A percentile compares a stretch with the other conserved stretches of the same genome.
Evolutionary conservation across 2,113 vertebrate genomes (phyloP).

Genomic region (Halichoerus grypus): DNA sequence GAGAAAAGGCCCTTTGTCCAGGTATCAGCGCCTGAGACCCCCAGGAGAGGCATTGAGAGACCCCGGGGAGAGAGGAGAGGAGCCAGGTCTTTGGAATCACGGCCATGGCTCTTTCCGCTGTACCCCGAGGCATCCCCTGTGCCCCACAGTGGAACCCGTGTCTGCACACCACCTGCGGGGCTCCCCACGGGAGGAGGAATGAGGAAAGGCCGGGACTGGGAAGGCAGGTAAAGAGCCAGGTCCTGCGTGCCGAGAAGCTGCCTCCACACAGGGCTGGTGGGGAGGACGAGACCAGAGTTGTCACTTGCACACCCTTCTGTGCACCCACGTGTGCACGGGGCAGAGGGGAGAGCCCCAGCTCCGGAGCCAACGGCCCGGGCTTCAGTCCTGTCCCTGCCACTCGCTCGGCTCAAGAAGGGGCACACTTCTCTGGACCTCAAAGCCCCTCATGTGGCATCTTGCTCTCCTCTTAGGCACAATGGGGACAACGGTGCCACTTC

Average conservation of each 20-base stretch:
- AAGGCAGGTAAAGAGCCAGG: neutral
- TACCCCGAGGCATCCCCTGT: neutral
- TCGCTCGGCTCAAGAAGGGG: rapidly evolving
- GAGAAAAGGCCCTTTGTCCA: neutral
- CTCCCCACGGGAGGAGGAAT: neutral
- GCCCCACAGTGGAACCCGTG: rapidly evolving
- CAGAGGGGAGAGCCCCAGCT: rapidly evolving
- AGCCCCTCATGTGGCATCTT: neutral
- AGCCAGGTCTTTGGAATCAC: neutral
- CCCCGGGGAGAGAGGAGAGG: rapidly evolving
- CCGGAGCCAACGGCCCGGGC: neutral
- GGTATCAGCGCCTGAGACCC: neutral
- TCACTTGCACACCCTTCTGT: neutral
- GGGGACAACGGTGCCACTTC: too few relatives aligned
- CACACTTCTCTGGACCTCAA: neutral
- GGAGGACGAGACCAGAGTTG: neutral
- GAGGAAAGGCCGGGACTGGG: neutral
- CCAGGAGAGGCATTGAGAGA: neutral
- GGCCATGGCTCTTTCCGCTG: neutral
- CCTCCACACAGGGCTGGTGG: too few relatives aligned
- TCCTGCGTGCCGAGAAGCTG: neutral
- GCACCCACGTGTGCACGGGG: rapidly evolving
- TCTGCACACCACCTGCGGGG: neutral
- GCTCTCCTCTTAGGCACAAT: neutral
- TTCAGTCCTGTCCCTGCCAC: rapidly evolving